These are phyloP conservation scores for Dendrolimus punctatus DNA, from an alignment of 1,140 invertebrate genomes.

Conservation along the genomic window DNA sequence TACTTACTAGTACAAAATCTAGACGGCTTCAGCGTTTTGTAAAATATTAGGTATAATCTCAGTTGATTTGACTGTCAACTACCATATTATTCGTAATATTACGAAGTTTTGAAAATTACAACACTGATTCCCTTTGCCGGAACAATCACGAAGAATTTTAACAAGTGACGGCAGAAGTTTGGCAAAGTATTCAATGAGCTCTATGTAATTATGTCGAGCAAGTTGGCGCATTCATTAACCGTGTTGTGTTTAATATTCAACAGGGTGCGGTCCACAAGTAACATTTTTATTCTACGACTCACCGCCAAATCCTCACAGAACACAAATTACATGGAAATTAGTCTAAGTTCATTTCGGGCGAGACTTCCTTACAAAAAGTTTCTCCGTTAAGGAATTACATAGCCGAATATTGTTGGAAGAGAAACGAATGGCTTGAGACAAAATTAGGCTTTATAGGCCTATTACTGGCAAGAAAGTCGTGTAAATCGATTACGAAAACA, in stretches of 20 bases:
- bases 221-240: constrained; percentile 38
- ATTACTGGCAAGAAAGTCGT: neutral
- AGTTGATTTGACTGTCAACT: neutral
- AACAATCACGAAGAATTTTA: constrained; percentile 33
- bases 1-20: no score
- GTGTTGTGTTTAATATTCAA: constrained; percentile 52
- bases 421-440: no score
- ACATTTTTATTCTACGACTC: constrained; percentile 32
- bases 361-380: constrained; percentile 12
- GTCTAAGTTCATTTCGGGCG: constrained; percentile 26
- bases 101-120: no score
- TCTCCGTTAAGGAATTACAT: constrained; percentile 9
- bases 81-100: neutral
- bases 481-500: constrained; percentile 5
- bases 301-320: constrained; percentile 20
- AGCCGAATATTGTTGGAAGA: constrained; percentile 17
- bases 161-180: constrained; percentile 25
- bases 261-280: constrained; percentile 29
- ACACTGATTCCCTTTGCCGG: constrained; percentile 12
- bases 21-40: neutral
- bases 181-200: constrained; percentile 47
- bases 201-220: constrained; percentile 42
- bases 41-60: neutral
- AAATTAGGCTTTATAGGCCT: no score
- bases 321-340: constrained; percentile 42